A percentile compares a stretch with the other conserved stretches of the same genome.
Evolutionary conservation across 2,797 vertebrate species (phyloP).

Genomic region (Tamandua tetradactyla): DNA sequence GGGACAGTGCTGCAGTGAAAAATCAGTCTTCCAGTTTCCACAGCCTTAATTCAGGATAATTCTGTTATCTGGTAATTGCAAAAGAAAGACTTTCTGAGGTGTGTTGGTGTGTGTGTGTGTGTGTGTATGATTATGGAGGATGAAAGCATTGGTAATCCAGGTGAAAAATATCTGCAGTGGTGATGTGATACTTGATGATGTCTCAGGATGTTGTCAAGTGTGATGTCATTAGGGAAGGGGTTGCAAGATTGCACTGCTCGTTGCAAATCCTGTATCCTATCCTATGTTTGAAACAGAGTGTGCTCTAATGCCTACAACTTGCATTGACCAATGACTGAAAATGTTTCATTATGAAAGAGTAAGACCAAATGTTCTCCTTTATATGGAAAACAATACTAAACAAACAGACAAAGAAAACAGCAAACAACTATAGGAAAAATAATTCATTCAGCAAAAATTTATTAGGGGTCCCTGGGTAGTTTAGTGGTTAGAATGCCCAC

Average conservation of each 20-base stretch:
- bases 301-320: neutral
- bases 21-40: neutral
- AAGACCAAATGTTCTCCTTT: neutral
- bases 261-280: neutral
- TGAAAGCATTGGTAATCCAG: neutral
- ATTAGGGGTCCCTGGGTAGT: too few relatives aligned
- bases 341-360: neutral
- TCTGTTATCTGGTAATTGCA: neutral
- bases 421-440: neutral
- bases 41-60: neutral
- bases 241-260: neutral
- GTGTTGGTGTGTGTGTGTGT: neutral
- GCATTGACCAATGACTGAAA: neutral
- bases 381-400: neutral
- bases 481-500: too few relatives aligned
- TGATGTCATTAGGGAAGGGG: neutral
- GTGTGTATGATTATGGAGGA: neutral
- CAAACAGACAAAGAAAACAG: neutral
- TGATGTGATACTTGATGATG: neutral
- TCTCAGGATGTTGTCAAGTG: neutral
- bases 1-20: neutral
- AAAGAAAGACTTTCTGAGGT: neutral
- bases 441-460: neutral
- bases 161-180: neutral
- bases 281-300: neutral